phyloP scores from a whole-genome alignment of 1,140 invertebrate species.

The Aphelenchoides besseyi region DNA sequence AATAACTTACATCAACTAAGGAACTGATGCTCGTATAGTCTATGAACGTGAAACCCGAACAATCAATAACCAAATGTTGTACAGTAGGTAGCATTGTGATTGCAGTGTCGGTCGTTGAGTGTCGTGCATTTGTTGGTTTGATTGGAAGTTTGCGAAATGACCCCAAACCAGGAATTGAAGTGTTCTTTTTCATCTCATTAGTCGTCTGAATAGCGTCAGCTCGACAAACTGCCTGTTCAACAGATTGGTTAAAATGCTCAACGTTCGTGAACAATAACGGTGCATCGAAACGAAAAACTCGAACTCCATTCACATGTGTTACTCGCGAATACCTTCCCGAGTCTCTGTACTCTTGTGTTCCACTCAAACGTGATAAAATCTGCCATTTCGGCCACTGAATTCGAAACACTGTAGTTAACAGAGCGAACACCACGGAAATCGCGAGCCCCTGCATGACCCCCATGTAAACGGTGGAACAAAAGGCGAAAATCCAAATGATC shows the following conservation, averaged over 20 bases:
- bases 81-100: constrained; percentile 21
- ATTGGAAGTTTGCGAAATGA: not conserved
- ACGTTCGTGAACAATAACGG: constrained; percentile 53
- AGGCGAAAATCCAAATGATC: constrained; percentile 54
- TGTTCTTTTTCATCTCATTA: not conserved
- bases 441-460: constrained; percentile 54
- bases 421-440: constrained; percentile 47
- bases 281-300: constrained; percentile 51
- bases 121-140: not conserved
- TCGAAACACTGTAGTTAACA: constrained; percentile 53
- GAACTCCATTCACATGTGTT: constrained; percentile 32
- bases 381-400: constrained; percentile 56
- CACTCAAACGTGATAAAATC: constrained; percentile 40
- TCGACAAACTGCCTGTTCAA: constrained; percentile 31
- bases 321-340: constrained; percentile 41
- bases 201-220: not conserved
- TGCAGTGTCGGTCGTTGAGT: not conserved
- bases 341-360: constrained; percentile 53
- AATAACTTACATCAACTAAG: constrained; percentile 41
- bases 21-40: constrained; percentile 47
- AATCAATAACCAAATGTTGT: constrained; percentile 48
- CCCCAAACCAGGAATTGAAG: not conserved
- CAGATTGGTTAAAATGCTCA: constrained; percentile 48
- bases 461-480: constrained; percentile 46
- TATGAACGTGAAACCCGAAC: constrained; percentile 58